These are phyloP conservation scores for Helogale parvula DNA, from an alignment of 2,113 vertebrate species.

Conservation along the genomic window DNA sequence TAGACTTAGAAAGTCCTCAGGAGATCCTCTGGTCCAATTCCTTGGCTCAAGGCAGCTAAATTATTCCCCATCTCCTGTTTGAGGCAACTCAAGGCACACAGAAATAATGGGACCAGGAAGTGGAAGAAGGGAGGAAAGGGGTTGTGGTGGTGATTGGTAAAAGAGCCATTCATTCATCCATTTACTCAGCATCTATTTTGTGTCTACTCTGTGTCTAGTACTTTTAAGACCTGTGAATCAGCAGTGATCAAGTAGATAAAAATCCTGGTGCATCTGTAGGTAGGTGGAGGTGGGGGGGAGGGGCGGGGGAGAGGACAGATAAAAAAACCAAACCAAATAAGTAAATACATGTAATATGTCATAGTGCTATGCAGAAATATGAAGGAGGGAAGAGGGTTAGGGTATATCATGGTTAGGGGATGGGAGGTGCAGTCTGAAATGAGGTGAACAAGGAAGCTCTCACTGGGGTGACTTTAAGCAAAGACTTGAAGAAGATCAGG, in stretches of 20 bases:
- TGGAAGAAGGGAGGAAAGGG: neutral
- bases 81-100: neutral
- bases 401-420: neutral
- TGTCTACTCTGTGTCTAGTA: neutral
- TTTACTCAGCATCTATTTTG: neutral
- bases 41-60: neutral
- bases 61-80: neutral
- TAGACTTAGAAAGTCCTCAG: neutral
- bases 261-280: neutral
- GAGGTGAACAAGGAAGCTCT: neutral
- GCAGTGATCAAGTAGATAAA: neutral
- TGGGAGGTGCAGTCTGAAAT: neutral
- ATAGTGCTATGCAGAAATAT: neutral
- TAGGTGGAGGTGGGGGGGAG: too few species aligned
- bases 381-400: neutral
- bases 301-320: neutral
- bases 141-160: neutral
- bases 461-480: neutral
- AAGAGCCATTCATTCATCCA: neutral
- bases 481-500: constrained; percentile 16
- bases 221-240: neutral
- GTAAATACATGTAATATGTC: neutral
- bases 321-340: neutral
- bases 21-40: neutral
- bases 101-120: neutral